A percentile compares a stretch with the other conserved stretches of the same genome.
Conservation (phyloP, 35 echinoderm and acorn worm species). For the Heliocidaris tuberculata region DNA sequence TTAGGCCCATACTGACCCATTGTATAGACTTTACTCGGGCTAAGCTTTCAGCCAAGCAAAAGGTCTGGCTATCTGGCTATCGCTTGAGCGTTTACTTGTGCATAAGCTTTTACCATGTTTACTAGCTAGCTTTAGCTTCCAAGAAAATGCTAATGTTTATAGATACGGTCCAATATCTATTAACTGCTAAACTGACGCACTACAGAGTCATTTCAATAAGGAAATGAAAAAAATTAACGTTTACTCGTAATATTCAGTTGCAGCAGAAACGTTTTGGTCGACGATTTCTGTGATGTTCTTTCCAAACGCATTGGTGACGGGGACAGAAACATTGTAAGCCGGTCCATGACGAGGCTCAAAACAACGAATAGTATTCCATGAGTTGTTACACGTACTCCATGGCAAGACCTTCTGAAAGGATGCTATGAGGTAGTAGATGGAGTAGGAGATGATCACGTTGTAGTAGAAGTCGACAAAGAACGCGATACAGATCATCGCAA, state of each 20-base stretch:
- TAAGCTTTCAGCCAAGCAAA: no score
- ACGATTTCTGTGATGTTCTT: slow-evolving; percentile 55
- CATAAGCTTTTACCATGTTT: no score
- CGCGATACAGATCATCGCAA: slow-evolving; percentile 79
- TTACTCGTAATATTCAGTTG: slow-evolving; percentile 94
- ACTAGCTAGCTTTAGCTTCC: no score
- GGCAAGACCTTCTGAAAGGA: slow-evolving; percentile 79
- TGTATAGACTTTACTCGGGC: no score
- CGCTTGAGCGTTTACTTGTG: no score
- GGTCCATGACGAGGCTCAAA: slow-evolving; percentile 69
- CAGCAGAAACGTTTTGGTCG: slow-evolving; percentile 69
- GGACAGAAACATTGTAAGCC: slow-evolving; percentile 13
- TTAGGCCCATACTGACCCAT: no score
- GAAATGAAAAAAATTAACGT: not conserved
- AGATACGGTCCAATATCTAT: no score
- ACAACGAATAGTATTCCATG: slow-evolving; percentile 74
- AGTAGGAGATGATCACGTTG: slow-evolving; percentile 98
- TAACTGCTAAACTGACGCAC: no score
- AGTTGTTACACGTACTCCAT: slow-evolving; percentile 79
- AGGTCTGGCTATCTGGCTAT: no score
- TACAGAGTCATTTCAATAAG: no score
- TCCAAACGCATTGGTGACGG: not conserved
- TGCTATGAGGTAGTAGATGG: slow-evolving; percentile 88
- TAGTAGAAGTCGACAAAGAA: slow-evolving; percentile 99
- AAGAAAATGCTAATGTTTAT: no score